phyloP scores from a whole-genome alignment of 1,140 invertebrate genomes.

The Bombus turneri region DNA sequence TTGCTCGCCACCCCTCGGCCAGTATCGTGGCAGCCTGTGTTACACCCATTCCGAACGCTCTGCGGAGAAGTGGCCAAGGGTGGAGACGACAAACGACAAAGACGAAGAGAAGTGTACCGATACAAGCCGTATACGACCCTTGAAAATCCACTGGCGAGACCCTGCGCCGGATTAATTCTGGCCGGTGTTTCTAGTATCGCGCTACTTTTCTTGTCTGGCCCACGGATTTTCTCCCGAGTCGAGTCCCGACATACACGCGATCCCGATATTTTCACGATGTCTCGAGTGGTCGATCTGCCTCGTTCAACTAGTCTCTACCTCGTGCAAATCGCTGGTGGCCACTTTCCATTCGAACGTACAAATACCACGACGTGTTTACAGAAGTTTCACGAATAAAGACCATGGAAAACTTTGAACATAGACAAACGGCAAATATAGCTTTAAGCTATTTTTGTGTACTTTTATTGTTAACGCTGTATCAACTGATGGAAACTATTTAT shows the following conservation, averaged over 20 bases:
- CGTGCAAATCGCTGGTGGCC: background rate
- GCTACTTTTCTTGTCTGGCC: constrained; percentile 42
- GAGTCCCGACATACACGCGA: background rate
- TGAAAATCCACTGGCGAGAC: constrained; percentile 52
- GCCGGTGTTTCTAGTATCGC: constrained; percentile 2
- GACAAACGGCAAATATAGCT: no score
- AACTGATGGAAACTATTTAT: no score
- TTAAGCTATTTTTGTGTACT: no score
- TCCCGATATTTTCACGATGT: constrained; percentile 30
- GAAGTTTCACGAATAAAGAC: background rate
- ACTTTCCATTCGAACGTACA: background rate
- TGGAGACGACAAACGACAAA: constrained; percentile 32
- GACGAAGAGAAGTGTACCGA: constrained; percentile 30
- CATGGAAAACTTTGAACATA: no score
- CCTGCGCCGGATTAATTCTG: constrained; percentile 41
- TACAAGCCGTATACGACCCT: constrained; percentile 28
- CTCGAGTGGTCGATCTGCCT: background rate
- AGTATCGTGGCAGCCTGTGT: constrained; percentile 52
- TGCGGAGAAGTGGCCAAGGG: constrained; percentile 26
- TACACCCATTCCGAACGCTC: constrained; percentile 61
- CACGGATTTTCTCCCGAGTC: constrained; percentile 48
- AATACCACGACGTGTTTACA: background rate
- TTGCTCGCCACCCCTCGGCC: constrained; percentile 69
- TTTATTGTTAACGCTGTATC: background rate
- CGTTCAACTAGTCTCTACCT: background rate